Evolutionary conservation across 2,888 invertebrate genomes (phyloP), one percentile per base, ranked within the genome.

Genomic region (Cyclophora punctaria): DNA sequence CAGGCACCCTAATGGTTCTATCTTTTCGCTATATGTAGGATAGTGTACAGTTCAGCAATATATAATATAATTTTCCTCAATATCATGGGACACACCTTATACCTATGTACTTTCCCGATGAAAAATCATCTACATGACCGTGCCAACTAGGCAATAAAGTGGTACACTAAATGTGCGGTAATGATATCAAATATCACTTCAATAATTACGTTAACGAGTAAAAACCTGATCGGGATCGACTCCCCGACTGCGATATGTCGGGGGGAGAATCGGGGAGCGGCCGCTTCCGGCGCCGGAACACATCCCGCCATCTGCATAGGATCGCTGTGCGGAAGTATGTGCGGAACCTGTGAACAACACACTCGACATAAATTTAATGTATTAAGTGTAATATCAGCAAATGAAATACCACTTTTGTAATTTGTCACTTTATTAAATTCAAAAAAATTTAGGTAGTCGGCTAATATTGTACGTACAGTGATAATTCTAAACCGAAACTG

Each of bases 261-360:
- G 89, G 84, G 4, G 90, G 90, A 1, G 90, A 90, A 45, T 84
- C 90, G 0, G 84, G 87, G 1, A 78, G 79, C 20, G 80, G 71
- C 41, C 83, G 70, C 67, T 83, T 84, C 56, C 81, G 79, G 3
- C 80, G 73, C 49, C 78, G 68, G 57, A 75, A 68, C 34, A 73
- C 67, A 34, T 80, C 81, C 0, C 89, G 89, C 89, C 92, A 91
- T 46, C 92, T 91, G 71, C 92, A 93, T 35, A 83, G 62, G 50
- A 93, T 91, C 3, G 92, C 93, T 48, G 91, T 90, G 61, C 91
- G 91, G 74, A 93, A 94, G 72, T 93, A 93, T 54, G 92, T 89
- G 44, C 93, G 86, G 77, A 93, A 93, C 74, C 93, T 93, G 83
- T 0, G 47, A 48, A 48, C 58, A 34, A 37, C 20, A 20, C 20